Conservation (phyloP, 2,113 vertebrate species). For the Microtus montanus region DNA sequence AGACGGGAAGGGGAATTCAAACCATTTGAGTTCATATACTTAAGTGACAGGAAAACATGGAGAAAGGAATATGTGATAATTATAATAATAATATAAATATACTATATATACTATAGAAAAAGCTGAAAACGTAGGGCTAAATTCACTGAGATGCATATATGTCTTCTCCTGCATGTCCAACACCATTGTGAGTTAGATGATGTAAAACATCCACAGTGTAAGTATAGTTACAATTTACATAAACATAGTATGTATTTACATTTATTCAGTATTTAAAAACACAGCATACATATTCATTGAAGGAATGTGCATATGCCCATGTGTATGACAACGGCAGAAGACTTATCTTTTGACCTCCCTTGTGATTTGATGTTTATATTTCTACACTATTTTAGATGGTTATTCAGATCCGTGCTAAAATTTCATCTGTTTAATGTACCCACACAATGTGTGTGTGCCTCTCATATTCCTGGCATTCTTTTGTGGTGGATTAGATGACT, state of each 20-base stretch:
- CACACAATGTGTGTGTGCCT: neutral
- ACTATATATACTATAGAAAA: neutral
- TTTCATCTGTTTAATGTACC: neutral
- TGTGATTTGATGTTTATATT: neutral
- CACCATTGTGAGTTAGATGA: neutral
- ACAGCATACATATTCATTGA: neutral
- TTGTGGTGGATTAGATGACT: neutral
- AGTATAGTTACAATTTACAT: neutral
- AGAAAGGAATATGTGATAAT: neutral
- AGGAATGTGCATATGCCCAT: neutral
- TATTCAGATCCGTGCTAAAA: neutral
- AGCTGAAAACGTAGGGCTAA: neutral
- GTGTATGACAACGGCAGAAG: neutral
- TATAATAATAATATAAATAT: neutral
- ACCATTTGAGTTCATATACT: neutral
- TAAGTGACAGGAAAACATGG: neutral
- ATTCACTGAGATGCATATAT: neutral
- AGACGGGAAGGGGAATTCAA: neutral
- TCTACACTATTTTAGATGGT: neutral
- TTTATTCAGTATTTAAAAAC: neutral
- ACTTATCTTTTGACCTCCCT: neutral
- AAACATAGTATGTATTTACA: neutral
- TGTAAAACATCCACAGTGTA: neutral
- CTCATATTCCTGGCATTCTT: neutral
- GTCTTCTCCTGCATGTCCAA: neutral